Conservation (phyloP, 2,113 vertebrate species). For the Illadopsis cleaveri region DNA sequence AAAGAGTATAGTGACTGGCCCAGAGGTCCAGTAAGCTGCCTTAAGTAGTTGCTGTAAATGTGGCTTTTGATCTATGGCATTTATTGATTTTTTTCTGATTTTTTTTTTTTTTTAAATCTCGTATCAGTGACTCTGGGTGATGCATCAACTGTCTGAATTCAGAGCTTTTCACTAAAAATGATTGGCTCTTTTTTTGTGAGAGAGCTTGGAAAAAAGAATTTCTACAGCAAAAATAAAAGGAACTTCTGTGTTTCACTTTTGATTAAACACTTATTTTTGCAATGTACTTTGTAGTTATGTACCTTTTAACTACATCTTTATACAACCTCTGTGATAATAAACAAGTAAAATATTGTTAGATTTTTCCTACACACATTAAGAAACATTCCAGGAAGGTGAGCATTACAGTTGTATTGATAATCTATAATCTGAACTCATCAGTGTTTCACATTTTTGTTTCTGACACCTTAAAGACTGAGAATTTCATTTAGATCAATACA, state of each 20-base stretch:
- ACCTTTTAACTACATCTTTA: background rate
- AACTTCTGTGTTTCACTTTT: background rate
- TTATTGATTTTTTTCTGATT: background rate
- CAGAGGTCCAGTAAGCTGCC: background rate
- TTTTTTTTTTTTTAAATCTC: background rate
- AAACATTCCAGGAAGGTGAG: background rate
- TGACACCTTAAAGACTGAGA: background rate
- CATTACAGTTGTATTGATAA: background rate
- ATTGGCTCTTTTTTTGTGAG: background rate
- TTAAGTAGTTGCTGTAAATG: background rate
- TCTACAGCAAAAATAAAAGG: background rate
- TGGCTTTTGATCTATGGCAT: background rate
- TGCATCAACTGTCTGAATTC: background rate
- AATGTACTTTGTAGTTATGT: background rate
- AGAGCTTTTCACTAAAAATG: background rate
- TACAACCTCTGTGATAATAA: background rate
- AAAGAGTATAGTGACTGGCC: background rate
- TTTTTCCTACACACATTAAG: background rate
- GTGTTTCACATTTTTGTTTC: background rate
- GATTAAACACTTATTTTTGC: background rate
- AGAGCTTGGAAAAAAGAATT: background rate
- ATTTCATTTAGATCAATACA: background rate
- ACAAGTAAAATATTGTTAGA: background rate
- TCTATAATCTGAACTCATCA: background rate
- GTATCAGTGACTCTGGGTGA: accelerated